Evolutionary conservation across 2,797 vertebrate species (phyloP), one percentile per base, ranked within the genome.

Genomic region (Limnodromus scolopaceus): DNA sequence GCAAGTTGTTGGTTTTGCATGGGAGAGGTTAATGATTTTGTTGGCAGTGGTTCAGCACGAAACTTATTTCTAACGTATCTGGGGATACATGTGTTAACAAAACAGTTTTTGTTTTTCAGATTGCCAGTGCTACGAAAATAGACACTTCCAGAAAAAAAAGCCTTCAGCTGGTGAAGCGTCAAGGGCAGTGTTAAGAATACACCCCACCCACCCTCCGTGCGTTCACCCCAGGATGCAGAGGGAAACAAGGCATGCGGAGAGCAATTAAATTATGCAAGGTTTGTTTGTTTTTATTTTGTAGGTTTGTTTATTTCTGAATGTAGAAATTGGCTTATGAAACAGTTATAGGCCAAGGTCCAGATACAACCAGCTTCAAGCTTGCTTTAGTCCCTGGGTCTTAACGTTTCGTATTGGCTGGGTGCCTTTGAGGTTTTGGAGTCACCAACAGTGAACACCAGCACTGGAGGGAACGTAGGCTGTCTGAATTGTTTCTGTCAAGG

Each of bases 31-130:
- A 90, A 54, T 71, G 36, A 83, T 64, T 54, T 83, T 61, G 34
- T 27, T 97, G 96, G 74, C 80, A 70, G 41, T 34, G 48, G 27
- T 75, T 87, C 89, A 87, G 60, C 84, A 60, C 4, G 23, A 87
- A 89, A 45, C 32, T 70, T 77, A 43, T 39, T 86, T 93, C 48
- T 90, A 1, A 66, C 34, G 46, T 75, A 46, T 77, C 57, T 81
- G 74, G 68, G 48, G 41, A 74, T 65, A 71, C 27, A 45, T 1
- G 27, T 61, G 51, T 87, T 95, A 90, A 95, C 80, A 84, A 93
- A 96, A 82, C 60, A 66, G 27, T 87, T 96, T 88, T 93, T 94
- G n/a, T 96, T 94, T 96, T 97, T 70, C 94, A 97, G 97, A 60
- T 93, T 81, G 58, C 28, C 74, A 66, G 64, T 0, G 0, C 86